Base-by-base conservation (phyloP, 2,888 invertebrate species). In the Euclidia mi region DNA sequence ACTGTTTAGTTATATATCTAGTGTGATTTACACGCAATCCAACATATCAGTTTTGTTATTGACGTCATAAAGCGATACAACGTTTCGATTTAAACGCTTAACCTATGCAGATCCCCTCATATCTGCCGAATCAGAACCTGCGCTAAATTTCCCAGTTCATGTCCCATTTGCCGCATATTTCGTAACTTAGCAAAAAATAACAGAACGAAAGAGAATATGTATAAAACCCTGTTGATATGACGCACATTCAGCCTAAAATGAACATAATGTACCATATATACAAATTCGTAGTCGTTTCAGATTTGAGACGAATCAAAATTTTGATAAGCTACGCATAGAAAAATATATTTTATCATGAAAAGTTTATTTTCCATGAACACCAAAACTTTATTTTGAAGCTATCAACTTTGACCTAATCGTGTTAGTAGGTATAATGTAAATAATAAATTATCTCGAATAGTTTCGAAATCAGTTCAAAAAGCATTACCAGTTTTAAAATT, bases 101-200 rank as follows among this genome's bases (percentile, higher is more conserved):
- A 58, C 48, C 34, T 42, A 50, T 57, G 40, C 59, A 67, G 60
- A 66, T 58, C 70, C 71, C 37, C 43, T 62, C 47, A 61, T 52
- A 60, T 57, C 49, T 50, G 37, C 42, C 55, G 63, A 47, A 63
- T 55, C 65, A 56, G 49, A 64, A 69, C 57, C 55, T 51, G 42
- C 47, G 65, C 65, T 68, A 78, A 76, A 76, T 71, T 73, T 66
- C 51, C 71, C 64, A 76, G 68, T 73, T 73, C 65, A 68, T 60
- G 59, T 43, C 50, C 65, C 75, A 69, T 66, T 70, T 76, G 70
- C 71, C 73, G 60, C 66, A 78, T 79, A 79, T 78, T 79, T 79
- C 69, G 79, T 79, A 75, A 79, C 68, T 64, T 56, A 57, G 59
- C 71, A 63, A 79, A 73, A 76, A 76, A 71, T 66, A 57, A 52